Evolutionary conservation across 1,140 invertebrate genomes (phyloP).

Genomic region (Drosophila tropicalis): DNA sequence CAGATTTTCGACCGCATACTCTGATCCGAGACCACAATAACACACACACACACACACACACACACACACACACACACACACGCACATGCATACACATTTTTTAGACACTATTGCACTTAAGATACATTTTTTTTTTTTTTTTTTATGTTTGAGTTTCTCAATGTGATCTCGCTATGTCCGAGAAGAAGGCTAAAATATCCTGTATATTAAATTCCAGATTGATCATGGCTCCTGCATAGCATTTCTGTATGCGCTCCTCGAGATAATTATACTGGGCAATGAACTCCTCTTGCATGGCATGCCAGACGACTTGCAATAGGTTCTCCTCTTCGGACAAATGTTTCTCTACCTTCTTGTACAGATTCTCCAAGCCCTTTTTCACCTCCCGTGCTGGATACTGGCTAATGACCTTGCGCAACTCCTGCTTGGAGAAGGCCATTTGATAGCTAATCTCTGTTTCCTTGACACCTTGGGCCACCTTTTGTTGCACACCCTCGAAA

Average conservation of each 20-base stretch:
- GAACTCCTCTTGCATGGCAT: constrained; percentile 99
- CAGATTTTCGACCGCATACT: too few relatives aligned
- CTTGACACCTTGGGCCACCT: constrained; percentile 96
- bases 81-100: constrained; percentile 40
- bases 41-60: constrained; percentile 42
- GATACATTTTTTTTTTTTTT: constrained; percentile 8
- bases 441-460: constrained; percentile 99
- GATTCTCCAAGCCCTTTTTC: constrained; percentile 96
- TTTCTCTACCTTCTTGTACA: constrained; percentile 99
- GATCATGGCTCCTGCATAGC: constrained; percentile 98
- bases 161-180: constrained; percentile 98
- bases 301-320: constrained; percentile 97
- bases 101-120: constrained; percentile 79
- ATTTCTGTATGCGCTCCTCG: constrained; percentile 96
- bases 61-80: constrained; percentile 44
- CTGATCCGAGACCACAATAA: not conserved
- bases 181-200: constrained; percentile 98
- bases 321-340: constrained; percentile 98
- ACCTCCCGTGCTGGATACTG: constrained; percentile 98
- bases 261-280: constrained; percentile 98
- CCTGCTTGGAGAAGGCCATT: constrained; percentile 98
- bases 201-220: constrained; percentile 97
- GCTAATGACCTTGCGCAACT: constrained; percentile 96
- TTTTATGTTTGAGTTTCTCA: constrained; percentile 26
- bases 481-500: constrained; percentile 96